A percentile compares a stretch with the other conserved stretches of the same genome.
phyloP scores from a whole-genome alignment of 2,113 vertebrate species.

The Gymnocephalus cernua region DNA sequence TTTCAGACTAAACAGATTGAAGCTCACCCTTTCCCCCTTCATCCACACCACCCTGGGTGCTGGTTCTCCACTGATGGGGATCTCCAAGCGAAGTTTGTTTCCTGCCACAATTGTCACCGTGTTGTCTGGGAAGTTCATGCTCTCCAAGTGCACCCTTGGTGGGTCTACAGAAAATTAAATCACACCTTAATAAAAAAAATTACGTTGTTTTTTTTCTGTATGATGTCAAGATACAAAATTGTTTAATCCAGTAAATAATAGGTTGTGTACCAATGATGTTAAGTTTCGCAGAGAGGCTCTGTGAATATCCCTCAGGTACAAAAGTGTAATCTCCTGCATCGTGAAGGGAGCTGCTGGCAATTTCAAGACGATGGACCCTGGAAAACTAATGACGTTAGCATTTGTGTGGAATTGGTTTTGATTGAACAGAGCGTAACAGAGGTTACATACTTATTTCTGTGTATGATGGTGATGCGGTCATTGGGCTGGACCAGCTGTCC shows the following conservation, averaged over 20 bases:
- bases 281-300: constrained; percentile 91
- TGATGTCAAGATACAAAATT: not conserved
- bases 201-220: not conserved
- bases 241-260: not conserved
- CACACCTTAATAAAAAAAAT: not conserved
- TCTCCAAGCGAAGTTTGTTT: constrained; percentile 95
- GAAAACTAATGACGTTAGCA: constrained; percentile 19
- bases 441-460: constrained; percentile 89
- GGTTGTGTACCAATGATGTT: constrained; percentile 90
- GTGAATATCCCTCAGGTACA: constrained; percentile 92
- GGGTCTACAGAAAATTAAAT: constrained; percentile 86
- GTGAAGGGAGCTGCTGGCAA: constrained; percentile 86
- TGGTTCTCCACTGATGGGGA: constrained; percentile 94
- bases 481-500: constrained; percentile 91
- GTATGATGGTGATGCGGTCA: constrained; percentile 90
- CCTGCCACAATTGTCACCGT: constrained; percentile 94
- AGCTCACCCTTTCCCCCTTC: constrained; percentile 92
- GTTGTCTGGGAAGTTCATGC: constrained; percentile 91
- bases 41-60: constrained; percentile 94
- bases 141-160: constrained; percentile 92
- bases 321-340: constrained; percentile 97
- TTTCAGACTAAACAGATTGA: not conserved
- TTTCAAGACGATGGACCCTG: constrained; percentile 92
- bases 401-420: not conserved
- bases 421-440: not conserved